Evolutionary conservation across 2,797 vertebrate species (phyloP), one percentile per base, ranked within the genome.

Genomic region (Anolis apletophallus): DNA sequence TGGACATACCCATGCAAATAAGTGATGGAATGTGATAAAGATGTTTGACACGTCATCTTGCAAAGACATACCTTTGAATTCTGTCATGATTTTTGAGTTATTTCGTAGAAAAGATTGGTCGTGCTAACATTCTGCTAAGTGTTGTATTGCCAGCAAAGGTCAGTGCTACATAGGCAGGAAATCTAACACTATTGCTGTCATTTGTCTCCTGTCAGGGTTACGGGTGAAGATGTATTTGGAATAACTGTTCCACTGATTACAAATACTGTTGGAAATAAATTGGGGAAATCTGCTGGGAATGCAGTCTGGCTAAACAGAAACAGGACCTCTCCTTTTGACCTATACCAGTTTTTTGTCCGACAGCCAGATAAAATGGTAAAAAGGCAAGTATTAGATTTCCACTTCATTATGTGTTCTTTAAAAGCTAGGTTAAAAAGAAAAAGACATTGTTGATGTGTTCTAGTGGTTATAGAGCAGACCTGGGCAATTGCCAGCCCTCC

Each of bases 251-350:
- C 99, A 0, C 96, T 99, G 68, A 97, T 99, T 89, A 99, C 98
- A 80, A 99, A 95, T 90, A 97, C 97, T 2, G 90, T 96, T 5
- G 99, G 99, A 29, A 98, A 99, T 93, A 99, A 99, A 92, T 94
- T 99, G 94, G 99, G 99, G 2, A 99, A 99, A 94, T 98, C 98
- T 0, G 98, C 98, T 2, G 98, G 99, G 52, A 99, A 99, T 40
- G 98, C 99, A 0, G 96, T 99, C 84, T 99, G 99, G 99, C 97
- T 99, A 59, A 98, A 97, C 96, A 95, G 97, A 86, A 96, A 98
- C n/a, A 98, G 95, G 93, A 99, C 98, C 0, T 98, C 99, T 50
- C 98, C 98, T 0, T 99, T 99, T 95, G 98, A 99, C 71, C 95
- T 99, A 0, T 99, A 99, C 94, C 99, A 99, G 87, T 99, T 98